Percentiles rank a stretch among this genome's conserved stretches.
Conservation (phyloP, 2,888 invertebrate species). For the Drosophila paramelanica region DNA sequence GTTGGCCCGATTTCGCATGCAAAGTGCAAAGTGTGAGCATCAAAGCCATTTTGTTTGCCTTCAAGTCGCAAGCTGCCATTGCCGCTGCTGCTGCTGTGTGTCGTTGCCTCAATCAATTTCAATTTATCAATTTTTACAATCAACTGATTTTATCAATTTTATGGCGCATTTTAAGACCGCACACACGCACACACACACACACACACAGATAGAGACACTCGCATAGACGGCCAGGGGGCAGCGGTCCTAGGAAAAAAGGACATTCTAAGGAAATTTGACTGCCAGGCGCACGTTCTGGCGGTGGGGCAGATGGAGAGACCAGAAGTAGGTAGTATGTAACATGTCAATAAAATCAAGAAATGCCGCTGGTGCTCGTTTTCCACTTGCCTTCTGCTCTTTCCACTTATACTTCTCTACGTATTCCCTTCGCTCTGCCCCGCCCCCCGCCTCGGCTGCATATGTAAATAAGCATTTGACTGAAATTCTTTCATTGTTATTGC, state of each 20-base stretch:
- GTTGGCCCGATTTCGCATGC: conserved; percentile 30
- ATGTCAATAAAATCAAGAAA: conserved; percentile 80
- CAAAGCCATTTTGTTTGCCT: conserved; percentile 57
- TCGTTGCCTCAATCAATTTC: conserved; percentile 76
- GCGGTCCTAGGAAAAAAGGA: conserved; percentile 29
- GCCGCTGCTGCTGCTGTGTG: conserved; percentile 1
- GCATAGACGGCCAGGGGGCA: neutral
- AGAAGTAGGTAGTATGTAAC: conserved; percentile 41
- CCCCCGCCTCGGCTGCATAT: conserved; percentile 29
- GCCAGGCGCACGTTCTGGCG: conserved; percentile 49
- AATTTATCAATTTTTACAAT: conserved; percentile 81
- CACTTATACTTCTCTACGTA: neutral
- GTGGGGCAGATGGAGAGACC: conserved; percentile 1
- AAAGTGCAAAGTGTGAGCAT: conserved; percentile 45
- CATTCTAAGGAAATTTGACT: conserved; percentile 65
- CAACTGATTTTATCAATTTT: conserved; percentile 80
- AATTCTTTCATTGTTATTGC: conserved; percentile 64
- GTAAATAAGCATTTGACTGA: conserved; percentile 63
- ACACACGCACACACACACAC: conserved; percentile 25
- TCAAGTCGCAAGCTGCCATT: conserved; percentile 20
- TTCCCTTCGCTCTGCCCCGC: neutral
- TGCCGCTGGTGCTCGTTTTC: conserved; percentile 54
- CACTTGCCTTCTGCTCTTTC: conserved; percentile 16
- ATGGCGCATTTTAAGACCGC: conserved; percentile 76
- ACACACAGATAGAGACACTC: conserved; percentile 4